These are phyloP conservation scores for Melolontha melolontha DNA, from an alignment of 2,888 invertebrate species.

Conservation along the genomic window DNA sequence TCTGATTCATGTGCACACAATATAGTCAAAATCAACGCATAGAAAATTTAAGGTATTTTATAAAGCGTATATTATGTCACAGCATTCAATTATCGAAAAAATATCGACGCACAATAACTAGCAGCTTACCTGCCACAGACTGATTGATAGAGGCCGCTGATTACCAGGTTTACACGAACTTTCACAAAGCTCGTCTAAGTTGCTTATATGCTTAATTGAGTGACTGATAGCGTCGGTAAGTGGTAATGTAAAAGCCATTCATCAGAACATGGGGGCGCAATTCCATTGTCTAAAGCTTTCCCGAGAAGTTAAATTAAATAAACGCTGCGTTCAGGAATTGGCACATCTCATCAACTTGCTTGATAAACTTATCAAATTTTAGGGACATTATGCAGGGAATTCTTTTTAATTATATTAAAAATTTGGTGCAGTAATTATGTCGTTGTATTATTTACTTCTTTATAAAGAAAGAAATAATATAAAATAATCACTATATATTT, in stretches of 20 bases:
- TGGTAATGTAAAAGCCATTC: conserved; percentile 39
- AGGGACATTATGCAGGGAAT: no score
- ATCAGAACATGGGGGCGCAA: conserved; percentile 27
- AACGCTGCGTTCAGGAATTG: conserved; percentile 34
- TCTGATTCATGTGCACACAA: no score
- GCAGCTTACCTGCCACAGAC: conserved; percentile 20
- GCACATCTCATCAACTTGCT: not conserved
- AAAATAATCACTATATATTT: no score
- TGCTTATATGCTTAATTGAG: conserved; percentile 40
- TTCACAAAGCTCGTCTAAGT: conserved; percentile 38
- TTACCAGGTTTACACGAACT: conserved; percentile 36
- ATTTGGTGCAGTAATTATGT: no score
- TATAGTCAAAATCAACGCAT: no score
- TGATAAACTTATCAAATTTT: no score
- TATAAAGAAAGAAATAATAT: no score
- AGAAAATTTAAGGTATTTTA: not conserved
- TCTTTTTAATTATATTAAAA: no score
- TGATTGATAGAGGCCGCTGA: conserved; percentile 39
- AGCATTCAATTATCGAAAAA: conserved; percentile 36
- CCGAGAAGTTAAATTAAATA: conserved; percentile 33
- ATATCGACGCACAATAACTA: conserved; percentile 29
- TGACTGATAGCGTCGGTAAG: conserved; percentile 39
- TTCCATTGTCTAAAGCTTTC: conserved; percentile 30
- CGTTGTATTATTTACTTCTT: no score
- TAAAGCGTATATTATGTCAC: conserved; percentile 18